A percentile compares a stretch with the other conserved stretches of the same genome.
phyloP scores from a whole-genome alignment of 2,113 vertebrate genomes.

The Callocephalon fimbriatum region DNA sequence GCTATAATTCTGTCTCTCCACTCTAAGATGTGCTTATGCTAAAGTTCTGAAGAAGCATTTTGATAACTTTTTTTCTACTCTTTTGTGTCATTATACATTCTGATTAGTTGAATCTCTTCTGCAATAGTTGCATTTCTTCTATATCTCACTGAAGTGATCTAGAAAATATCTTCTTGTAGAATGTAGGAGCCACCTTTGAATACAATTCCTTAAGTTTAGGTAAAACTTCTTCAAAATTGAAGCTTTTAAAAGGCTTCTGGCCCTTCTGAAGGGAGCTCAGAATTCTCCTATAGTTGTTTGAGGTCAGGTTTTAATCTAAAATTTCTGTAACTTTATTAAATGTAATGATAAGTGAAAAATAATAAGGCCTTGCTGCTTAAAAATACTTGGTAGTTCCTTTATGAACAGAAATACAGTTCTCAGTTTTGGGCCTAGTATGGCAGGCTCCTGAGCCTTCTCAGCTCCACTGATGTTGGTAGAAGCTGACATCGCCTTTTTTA shows the following conservation, averaged over 20 bases:
- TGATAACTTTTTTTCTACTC: neutral
- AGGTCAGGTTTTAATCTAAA: neutral
- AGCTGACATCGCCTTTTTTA: neutral
- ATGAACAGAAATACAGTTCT: neutral
- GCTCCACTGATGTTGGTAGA: neutral
- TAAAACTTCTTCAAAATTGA: neutral
- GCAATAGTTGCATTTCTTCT: neutral
- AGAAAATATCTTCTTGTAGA: neutral
- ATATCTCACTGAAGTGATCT: neutral
- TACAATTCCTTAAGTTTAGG: neutral
- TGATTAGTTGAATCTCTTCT: neutral
- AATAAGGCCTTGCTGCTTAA: neutral
- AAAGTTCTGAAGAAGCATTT: neutral
- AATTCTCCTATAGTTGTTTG: neutral
- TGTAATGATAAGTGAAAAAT: neutral
- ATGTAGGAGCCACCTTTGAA: neutral
- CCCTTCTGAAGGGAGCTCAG: neutral
- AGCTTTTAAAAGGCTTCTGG: neutral
- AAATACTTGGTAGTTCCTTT: neutral
- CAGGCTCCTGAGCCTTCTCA: neutral
- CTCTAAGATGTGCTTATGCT: neutral
- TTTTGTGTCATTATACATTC: neutral
- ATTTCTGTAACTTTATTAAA: neutral
- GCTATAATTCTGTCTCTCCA: neutral
- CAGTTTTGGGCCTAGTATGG: neutral